Evolutionary conservation across 2,797 vertebrate species (phyloP), one percentile per base, ranked within the genome.

Genomic region (Ctenopoma kingsleyae): DNA sequence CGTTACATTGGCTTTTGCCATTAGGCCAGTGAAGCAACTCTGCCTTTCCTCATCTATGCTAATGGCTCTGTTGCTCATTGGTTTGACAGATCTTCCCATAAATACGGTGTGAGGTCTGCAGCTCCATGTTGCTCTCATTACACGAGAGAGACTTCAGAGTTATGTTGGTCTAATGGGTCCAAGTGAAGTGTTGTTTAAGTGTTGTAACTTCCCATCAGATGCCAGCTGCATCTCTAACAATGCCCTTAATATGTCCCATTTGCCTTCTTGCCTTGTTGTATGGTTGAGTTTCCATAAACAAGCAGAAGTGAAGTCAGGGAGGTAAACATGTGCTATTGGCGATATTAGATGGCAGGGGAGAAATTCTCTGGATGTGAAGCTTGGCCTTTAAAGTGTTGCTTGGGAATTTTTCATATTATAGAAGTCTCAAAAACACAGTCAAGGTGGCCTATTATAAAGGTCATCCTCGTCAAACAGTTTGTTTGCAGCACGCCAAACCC

Each of bases 91-190:
- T 92, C 66, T 78, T 54, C 25, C 65, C 85, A 81, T 88, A 82
- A 90, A 90, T 85, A 59, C 36, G 3, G 4, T 25, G 74, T 72
- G 74, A 72, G 76, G 78, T 78, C 76, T 60, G 36, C 13, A 44
- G 75, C 73, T 60, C 63, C 80, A 52, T 61, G 74, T 82, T 80
- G 75, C 80, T 82, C 88, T 85, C 84, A 89, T 91, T 89, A 88
- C 65, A 56, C 54, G 6, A 50, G 46, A 55, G 57, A 61, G 53
- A 78, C 83, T 76, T 85, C 50, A 65, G 67, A 63, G 82, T 76
- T 80, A 82, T 83, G 84, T 74, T 72, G 75, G 81, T 74, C 80
- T 92, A 92, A 92, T 90, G 82, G 90, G 80, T 83, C 53, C 47
- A 83, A 82, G 83, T 71, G 78, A 85, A 90, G 82, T 64, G 64